Conservation (phyloP, 2,113 vertebrate genomes). For the Kobus ellipsiprymnus region DNA sequence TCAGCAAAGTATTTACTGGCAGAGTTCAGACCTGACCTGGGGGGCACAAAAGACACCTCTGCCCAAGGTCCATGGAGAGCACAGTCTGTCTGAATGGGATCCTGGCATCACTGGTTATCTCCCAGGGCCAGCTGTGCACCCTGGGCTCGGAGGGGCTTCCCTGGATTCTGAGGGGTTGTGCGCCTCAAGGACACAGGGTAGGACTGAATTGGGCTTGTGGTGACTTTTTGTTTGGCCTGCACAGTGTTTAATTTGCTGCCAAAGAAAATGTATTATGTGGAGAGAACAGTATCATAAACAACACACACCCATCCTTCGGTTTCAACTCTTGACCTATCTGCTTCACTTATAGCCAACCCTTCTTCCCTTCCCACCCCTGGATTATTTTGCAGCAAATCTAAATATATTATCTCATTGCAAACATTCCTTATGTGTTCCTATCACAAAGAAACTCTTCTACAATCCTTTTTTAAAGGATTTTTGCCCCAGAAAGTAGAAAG, state of each 20-base stretch:
- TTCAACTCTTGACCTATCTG: neutral
- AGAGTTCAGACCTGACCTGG: neutral
- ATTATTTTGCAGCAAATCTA: neutral
- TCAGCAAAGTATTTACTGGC: neutral
- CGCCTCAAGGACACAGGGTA: neutral
- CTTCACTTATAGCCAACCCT: neutral
- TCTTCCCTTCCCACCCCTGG: neutral
- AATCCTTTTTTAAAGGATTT: neutral
- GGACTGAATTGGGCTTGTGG: neutral
- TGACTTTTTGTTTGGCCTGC: neutral
- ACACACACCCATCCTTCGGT: too few relatives aligned
- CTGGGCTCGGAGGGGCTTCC: neutral
- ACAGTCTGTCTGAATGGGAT: neutral
- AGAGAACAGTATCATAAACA: neutral
- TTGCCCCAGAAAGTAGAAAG: neutral
- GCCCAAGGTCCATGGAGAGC: neutral
- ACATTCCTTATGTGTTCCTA: neutral
- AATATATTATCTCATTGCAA: neutral
- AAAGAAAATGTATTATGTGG: neutral
- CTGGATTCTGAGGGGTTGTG: neutral
- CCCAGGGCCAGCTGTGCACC: too few relatives aligned
- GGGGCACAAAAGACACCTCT: neutral
- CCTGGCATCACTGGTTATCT: rapidly evolving
- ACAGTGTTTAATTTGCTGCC: neutral
- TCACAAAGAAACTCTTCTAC: neutral